Evolutionary conservation across 1,140 invertebrate genomes (phyloP).

Genomic region (Drosophila triauraria): DNA sequence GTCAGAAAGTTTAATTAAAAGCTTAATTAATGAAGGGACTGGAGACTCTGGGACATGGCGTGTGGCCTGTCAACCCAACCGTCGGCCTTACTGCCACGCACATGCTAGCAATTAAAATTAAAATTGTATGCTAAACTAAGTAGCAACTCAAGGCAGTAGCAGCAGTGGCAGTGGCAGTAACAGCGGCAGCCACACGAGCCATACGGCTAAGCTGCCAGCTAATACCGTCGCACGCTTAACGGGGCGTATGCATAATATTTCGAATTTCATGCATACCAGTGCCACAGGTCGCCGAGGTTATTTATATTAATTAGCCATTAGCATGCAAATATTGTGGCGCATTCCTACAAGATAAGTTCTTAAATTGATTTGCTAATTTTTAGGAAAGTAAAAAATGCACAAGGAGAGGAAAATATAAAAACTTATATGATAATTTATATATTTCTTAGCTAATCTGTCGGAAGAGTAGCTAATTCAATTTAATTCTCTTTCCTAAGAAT

Average conservation of each 20-base stretch:
- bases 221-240: slow-evolving; percentile 24
- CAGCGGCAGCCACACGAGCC: slow-evolving; percentile 7
- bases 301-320: slow-evolving; percentile 76
- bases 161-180: slow-evolving; percentile 12
- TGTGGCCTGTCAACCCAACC: slow-evolving; percentile 40
- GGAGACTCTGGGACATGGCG: slow-evolving; percentile 24
- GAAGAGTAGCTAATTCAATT: not conserved
- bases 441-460: not conserved
- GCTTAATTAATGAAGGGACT: slow-evolving; percentile 66
- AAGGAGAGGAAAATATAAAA: too few species aligned
- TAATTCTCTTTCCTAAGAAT: not conserved
- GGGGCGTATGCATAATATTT: slow-evolving; percentile 61
- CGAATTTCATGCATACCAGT: slow-evolving; percentile 49
- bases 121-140: slow-evolving; percentile 84
- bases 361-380: not conserved
- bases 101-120: slow-evolving; percentile 83
- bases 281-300: slow-evolving; percentile 36
- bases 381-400: not conserved
- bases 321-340: slow-evolving; percentile 52
- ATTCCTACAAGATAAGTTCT: slow-evolving; percentile 13
- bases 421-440: too few species aligned
- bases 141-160: slow-evolving; percentile 60
- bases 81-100: slow-evolving; percentile 68
- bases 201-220: slow-evolving; percentile 27
- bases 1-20: slow-evolving; percentile 80